Conservation (phyloP, 2,113 vertebrate species). For the Sprattus sprattus region DNA sequence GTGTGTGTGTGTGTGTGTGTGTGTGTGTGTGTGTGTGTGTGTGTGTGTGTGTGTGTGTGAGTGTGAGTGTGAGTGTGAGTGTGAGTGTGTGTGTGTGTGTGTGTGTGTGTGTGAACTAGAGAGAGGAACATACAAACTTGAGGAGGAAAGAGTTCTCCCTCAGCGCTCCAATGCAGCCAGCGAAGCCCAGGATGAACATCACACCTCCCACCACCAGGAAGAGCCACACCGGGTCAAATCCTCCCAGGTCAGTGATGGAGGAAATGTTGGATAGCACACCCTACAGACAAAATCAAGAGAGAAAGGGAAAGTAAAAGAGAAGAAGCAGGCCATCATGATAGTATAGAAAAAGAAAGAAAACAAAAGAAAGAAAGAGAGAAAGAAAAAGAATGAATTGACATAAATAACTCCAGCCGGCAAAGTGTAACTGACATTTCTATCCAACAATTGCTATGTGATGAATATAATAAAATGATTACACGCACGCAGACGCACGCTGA, state of each 20-base stretch:
- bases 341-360: neutral
- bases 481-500: too few species aligned
- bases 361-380: neutral
- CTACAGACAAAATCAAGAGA: conserved; percentile 46
- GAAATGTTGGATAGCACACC: conserved; percentile 98
- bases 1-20: too few species aligned
- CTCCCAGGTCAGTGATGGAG: conserved; percentile 94
- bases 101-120: neutral
- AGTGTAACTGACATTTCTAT: neutral
- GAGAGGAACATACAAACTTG: conserved; percentile 86
- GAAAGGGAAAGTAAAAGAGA: neutral
- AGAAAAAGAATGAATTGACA: neutral
- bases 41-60: neutral
- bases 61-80: neutral
- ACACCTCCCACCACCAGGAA: conserved; percentile 96
- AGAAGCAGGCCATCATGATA: conserved; percentile 32
- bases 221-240: conserved; percentile 97
- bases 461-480: conserved; percentile 20
- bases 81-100: too few species aligned
- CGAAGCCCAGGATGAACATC: conserved; percentile 97
- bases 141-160: conserved; percentile 95
- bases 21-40: neutral
- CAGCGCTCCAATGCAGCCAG: conserved; percentile 94
- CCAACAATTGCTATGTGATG: too few species aligned
- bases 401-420: neutral